These are phyloP conservation scores for Ariopsis seemanni DNA, from an alignment of 2,113 vertebrate genomes.

Conservation along the genomic window DNA sequence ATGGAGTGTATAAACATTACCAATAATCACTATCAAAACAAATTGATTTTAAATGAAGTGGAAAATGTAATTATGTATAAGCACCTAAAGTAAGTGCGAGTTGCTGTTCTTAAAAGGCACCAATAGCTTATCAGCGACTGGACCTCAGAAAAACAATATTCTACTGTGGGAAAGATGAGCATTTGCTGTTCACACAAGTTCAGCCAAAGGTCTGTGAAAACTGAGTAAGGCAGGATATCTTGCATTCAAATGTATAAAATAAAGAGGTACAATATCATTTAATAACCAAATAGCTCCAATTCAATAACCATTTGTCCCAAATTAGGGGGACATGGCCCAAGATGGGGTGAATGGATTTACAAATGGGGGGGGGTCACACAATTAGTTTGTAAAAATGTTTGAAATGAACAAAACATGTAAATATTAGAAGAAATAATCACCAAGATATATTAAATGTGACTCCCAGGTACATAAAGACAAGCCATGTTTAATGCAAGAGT, in stretches of 20 bases:
- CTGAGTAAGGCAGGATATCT: neutral
- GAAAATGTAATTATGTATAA: neutral
- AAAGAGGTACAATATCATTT: neutral
- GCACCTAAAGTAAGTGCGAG: neutral
- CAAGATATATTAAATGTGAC: neutral
- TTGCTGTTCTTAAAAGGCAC: neutral
- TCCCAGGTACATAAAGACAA: neutral
- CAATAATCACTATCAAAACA: neutral
- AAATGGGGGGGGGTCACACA: neutral
- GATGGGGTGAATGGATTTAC: neutral
- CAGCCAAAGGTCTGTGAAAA: conserved; percentile 45
- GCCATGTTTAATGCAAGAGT: neutral
- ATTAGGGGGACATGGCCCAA: neutral
- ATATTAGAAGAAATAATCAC: no score
- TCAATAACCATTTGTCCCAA: neutral
- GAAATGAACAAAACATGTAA: no score
- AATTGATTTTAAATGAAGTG: neutral
- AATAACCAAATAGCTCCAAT: neutral
- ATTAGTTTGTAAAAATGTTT: neutral
- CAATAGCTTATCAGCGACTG: conserved; percentile 14
- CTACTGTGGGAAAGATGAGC: conserved; percentile 38
- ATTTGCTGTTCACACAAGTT: conserved; percentile 39
- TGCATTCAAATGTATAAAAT: neutral
- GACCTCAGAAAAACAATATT: conserved; percentile 27
- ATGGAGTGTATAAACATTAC: neutral